Percentiles rank a stretch among this genome's conserved stretches.
Conservation (phyloP, 2,888 invertebrate genomes). For the Eulithis testata region DNA sequence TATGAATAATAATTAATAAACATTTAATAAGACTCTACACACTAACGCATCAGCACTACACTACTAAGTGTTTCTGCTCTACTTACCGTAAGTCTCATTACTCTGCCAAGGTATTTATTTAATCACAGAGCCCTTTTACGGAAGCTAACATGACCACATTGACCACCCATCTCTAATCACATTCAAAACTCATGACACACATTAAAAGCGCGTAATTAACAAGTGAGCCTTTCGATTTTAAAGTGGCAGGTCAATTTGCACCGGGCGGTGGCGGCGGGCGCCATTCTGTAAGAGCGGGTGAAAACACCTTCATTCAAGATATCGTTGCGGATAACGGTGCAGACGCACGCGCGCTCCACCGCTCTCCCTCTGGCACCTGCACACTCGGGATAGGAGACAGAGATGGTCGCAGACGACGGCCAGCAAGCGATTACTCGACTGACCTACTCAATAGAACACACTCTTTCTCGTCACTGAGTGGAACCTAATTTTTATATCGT, state of each 20-base stretch:
- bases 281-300: slow-evolving; percentile 83
- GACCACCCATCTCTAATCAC: slow-evolving; percentile 44
- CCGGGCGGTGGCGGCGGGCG: slow-evolving; percentile 47
- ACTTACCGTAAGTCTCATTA: slow-evolving; percentile 16
- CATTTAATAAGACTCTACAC: slow-evolving; percentile 14
- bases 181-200: slow-evolving; percentile 50
- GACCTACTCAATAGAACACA: slow-evolving; percentile 82
- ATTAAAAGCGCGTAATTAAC: slow-evolving; percentile 60
- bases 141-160: slow-evolving; percentile 40
- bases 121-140: slow-evolving; percentile 34
- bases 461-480: slow-evolving; percentile 85
- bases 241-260: slow-evolving; percentile 67
- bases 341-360: slow-evolving; percentile 64
- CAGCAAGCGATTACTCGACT: slow-evolving; percentile 82
- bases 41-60: slow-evolving; percentile 5
- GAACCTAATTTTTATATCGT: slow-evolving; percentile 82
- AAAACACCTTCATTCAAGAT: slow-evolving; percentile 84
- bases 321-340: slow-evolving; percentile 82
- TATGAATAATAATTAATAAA: slow-evolving; percentile 1
- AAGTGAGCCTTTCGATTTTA: slow-evolving; percentile 75
- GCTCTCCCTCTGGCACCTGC: slow-evolving; percentile 49
- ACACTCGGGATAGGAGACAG: slow-evolving; percentile 43
- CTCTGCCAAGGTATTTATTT: slow-evolving; percentile 26
- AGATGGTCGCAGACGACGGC: slow-evolving; percentile 66
- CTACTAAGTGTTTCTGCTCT: slow-evolving; percentile 34